These are phyloP conservation scores for Caenorhabditis tropicalis DNA, from an alignment of 1,140 invertebrate genomes.

Conservation along the genomic window DNA sequence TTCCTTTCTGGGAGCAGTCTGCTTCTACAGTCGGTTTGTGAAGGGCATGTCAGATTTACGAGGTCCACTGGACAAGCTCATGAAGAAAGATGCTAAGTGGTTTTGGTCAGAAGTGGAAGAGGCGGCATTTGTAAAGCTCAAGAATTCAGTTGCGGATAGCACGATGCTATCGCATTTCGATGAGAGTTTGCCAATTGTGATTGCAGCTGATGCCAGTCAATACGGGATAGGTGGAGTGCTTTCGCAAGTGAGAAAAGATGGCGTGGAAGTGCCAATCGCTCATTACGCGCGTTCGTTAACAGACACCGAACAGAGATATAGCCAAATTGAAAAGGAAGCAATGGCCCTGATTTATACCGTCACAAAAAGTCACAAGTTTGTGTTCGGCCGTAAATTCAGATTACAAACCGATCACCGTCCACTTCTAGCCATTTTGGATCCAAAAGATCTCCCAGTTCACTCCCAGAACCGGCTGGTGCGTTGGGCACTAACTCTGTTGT, in stretches of 20 bases:
- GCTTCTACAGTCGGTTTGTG: constrained; percentile 56
- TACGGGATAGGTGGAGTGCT: constrained; percentile 74
- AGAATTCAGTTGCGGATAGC: constrained; percentile 61
- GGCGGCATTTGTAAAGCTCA: constrained; percentile 64
- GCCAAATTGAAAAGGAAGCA: constrained; percentile 74
- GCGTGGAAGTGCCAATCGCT: constrained; percentile 60
- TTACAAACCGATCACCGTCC: constrained; percentile 75
- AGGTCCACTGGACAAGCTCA: constrained; percentile 43
- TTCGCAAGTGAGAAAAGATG: constrained; percentile 72
- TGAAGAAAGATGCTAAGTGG: constrained; percentile 30
- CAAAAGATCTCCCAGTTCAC: not conserved
- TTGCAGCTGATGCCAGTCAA: constrained; percentile 74
- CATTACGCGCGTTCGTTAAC: constrained; percentile 72
- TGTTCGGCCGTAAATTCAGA: constrained; percentile 73
- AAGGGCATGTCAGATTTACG: not conserved
- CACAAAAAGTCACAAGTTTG: constrained; percentile 72
- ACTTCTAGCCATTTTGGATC: constrained; percentile 72
- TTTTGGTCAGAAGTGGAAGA: constrained; percentile 2
- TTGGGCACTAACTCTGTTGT: not conserved
- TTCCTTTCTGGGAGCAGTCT: constrained; percentile 59
- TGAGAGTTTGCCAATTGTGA: constrained; percentile 65
- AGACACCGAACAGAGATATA: constrained; percentile 72
- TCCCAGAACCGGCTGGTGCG: not conserved
- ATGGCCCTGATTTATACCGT: constrained; percentile 73
- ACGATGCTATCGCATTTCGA: constrained; percentile 72